Base-by-base conservation (phyloP, 2,888 invertebrate species). In the Heteropelma amictum region DNA sequence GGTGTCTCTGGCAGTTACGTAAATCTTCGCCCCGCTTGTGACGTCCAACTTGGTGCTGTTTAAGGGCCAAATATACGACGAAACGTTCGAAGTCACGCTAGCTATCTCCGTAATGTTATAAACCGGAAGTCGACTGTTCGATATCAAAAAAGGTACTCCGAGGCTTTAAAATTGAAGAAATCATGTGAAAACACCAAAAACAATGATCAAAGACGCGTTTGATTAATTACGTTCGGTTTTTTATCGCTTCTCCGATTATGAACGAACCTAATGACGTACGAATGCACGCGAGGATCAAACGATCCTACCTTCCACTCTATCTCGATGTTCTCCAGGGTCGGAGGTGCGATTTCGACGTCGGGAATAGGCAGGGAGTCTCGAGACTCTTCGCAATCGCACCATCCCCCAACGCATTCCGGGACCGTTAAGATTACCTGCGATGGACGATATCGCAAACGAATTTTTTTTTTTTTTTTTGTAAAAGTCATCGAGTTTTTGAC, bases 31-130 rank as follows among this genome's bases (percentile, higher is more conserved):
- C 19, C 77, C 81, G 21, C 75, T 42, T 21, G 72, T 76, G 26
- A 78, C 17, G 26, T 78, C 42, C 26, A 67, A 38, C 28, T 78
- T 51, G 3, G 63, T 58, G n/a, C 72, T 38, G 17, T 77, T 69
- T 2, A 75, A 35, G 7, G 76, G 45, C 85, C 85, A 86, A 0
- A 42, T 3, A 56, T 83, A 88, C 0, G 68, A 79, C 23, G 65
- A 73, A 10, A 54, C 71, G 21, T 65, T 51, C 5, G 78, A 68
- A 14, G 76, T 61, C 6, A 83, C 79, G 0, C 64, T 67, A 26
- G 77, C 79, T 71, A 88, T 80, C 53, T 80, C 71, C 0, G 85
- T 82, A 42, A 81, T 81, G 71, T 88, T 87, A 61, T 84, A 88
- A 23, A 88, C 82, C 19, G 80, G 79, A 10, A 84, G 49, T 0